A percentile compares a stretch with the other conserved stretches of the same genome.
These are phyloP conservation scores for Paradisaea rubra DNA, from an alignment of 2,113 vertebrate species.

Conservation along the genomic window DNA sequence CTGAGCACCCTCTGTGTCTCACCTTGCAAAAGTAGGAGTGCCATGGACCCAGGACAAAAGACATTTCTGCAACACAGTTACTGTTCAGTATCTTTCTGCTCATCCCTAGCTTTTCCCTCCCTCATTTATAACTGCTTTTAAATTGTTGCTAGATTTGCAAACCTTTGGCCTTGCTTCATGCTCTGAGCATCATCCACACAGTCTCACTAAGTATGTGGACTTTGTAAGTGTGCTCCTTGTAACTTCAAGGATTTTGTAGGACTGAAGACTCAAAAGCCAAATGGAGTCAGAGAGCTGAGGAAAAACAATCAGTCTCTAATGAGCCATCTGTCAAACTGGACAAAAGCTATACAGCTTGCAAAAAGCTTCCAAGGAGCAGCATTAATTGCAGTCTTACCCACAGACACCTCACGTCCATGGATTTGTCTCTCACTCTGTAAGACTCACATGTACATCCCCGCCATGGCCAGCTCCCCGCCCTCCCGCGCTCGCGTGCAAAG, in stretches of 20 bases:
- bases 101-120: background rate
- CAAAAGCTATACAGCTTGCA: background rate
- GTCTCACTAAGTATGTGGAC: background rate
- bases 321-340: background rate
- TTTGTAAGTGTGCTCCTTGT: background rate
- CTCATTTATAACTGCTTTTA: background rate
- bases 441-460: background rate
- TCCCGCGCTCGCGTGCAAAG: background rate
- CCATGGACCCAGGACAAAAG: background rate
- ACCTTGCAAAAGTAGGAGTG: background rate
- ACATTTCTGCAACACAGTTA: background rate
- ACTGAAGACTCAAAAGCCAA: background rate
- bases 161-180: background rate
- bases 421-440: accelerated
- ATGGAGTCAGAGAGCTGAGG: background rate
- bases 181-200: background rate
- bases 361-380: background rate
- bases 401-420: background rate
- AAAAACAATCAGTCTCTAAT: background rate
- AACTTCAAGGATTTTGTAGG: background rate
- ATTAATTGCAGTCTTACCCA: background rate
- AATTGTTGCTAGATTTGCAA: background rate
- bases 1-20: background rate
- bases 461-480: background rate
- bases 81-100: background rate